phyloP scores from a whole-genome alignment of 30 jellyfish, hydroid and myxozoan genomes.

The Mastigias papua region DNA sequence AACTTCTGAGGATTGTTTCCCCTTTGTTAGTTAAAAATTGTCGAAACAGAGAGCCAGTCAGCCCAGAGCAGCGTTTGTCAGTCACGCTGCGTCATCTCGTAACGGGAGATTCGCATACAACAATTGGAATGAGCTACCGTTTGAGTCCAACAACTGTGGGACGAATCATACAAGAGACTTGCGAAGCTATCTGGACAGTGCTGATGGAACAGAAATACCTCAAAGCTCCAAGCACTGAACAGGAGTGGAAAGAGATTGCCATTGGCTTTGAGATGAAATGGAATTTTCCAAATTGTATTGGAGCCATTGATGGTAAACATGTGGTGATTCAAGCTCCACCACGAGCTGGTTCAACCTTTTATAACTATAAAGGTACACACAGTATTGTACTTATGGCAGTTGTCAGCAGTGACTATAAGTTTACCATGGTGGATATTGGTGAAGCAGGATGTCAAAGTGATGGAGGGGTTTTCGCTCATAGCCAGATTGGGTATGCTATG shows the following conservation, averaged over 20 bases:
- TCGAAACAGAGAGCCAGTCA: constrained; percentile 16
- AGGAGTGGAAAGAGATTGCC: constrained; percentile 31
- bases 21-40: too few species aligned
- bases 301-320: constrained; percentile 64
- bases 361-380: constrained; percentile 32
- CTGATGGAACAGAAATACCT: neutral
- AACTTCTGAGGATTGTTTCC: too few species aligned
- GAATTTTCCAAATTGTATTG: constrained; percentile 48
- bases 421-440: constrained; percentile 32
- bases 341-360: constrained; percentile 30
- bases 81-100: constrained; percentile 33
- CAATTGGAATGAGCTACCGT: neutral
- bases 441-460: constrained; percentile 52
- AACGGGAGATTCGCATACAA: constrained; percentile 42
- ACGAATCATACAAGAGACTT: neutral
- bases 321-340: constrained; percentile 65
- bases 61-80: constrained; percentile 39
- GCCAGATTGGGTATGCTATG: constrained; percentile 49
- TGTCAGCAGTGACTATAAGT: constrained; percentile 10
- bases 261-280: neutral
- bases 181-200: constrained; percentile 2
- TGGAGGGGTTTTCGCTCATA: too few species aligned
- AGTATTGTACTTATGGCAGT: constrained; percentile 47
- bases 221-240: constrained; percentile 14
- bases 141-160: constrained; percentile 19